Evolutionary conservation across 2,113 vertebrate genomes (phyloP).

Genomic region (Calidris pugnax): DNA sequence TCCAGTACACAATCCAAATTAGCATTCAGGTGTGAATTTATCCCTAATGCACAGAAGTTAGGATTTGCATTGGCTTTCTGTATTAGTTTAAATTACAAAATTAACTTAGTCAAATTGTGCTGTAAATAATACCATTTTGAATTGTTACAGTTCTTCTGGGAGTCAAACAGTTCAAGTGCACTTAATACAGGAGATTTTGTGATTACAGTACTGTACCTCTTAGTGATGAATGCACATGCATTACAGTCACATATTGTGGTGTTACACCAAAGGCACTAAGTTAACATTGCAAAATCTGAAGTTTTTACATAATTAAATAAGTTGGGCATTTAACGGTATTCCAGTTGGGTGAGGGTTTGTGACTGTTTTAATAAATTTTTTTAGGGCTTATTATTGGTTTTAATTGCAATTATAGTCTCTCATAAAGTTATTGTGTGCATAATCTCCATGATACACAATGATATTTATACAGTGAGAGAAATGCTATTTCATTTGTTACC

Average conservation of each 20-base stretch:
- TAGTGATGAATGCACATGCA: background rate
- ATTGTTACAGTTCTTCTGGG: background rate
- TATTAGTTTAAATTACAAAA: background rate
- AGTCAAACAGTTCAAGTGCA: background rate
- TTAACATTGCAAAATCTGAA: background rate
- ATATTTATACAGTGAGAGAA: background rate
- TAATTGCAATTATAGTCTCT: background rate
- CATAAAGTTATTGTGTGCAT: background rate
- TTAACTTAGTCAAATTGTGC: background rate
- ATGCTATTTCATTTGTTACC: background rate
- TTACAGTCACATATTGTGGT: background rate
- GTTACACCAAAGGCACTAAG: background rate
- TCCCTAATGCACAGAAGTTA: background rate
- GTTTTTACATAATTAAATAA: background rate
- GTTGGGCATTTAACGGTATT: background rate
- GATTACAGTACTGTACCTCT: background rate
- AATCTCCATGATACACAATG: background rate
- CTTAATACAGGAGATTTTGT: background rate
- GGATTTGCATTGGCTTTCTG: background rate
- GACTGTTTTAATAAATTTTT: background rate
- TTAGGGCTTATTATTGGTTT: background rate
- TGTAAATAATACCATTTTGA: background rate
- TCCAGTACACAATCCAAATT: background rate
- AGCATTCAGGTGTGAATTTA: background rate
- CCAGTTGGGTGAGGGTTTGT: background rate